These are phyloP conservation scores for Strix aluco DNA, from an alignment of 2,113 vertebrate genomes.

Conservation along the genomic window DNA sequence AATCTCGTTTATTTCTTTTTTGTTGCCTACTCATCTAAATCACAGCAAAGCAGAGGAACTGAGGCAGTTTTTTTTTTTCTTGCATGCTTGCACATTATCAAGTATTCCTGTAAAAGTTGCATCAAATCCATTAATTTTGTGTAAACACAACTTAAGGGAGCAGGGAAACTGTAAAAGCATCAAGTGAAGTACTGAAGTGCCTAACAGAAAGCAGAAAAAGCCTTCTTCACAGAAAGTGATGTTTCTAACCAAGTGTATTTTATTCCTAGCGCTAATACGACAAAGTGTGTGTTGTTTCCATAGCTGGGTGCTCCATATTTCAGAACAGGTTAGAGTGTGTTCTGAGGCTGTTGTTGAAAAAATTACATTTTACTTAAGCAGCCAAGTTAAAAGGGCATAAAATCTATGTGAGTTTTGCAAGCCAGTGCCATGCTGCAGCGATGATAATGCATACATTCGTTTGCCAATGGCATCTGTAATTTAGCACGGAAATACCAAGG, in stretches of 20 bases:
- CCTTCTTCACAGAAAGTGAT: not conserved
- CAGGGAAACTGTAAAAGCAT: not conserved
- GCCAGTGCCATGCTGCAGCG: not conserved
- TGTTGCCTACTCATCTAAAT: not conserved
- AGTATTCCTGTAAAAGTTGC: not conserved
- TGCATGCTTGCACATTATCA: not conserved
- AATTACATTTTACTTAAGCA: conserved; percentile 8
- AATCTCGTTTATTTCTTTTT: not conserved
- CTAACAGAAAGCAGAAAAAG: not conserved
- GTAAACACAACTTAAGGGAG: not conserved
- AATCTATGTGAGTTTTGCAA: not conserved
- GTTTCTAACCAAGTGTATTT: not conserved
- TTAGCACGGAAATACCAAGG: not conserved
- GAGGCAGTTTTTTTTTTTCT: not conserved
- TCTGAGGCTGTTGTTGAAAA: conserved; percentile 25
- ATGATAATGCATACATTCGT: not conserved
- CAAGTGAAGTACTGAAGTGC: not conserved
- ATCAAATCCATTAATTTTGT: not conserved
- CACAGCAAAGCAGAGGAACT: not conserved
- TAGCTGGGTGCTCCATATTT: not conserved
- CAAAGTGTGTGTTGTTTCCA: not conserved
- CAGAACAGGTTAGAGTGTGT: not conserved
- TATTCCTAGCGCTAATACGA: not conserved
- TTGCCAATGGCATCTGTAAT: not conserved
- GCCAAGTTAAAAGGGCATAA: conserved; percentile 12